Conservation (phyloP, 1,140 invertebrate species). For the Chironomus tepperi region DNA sequence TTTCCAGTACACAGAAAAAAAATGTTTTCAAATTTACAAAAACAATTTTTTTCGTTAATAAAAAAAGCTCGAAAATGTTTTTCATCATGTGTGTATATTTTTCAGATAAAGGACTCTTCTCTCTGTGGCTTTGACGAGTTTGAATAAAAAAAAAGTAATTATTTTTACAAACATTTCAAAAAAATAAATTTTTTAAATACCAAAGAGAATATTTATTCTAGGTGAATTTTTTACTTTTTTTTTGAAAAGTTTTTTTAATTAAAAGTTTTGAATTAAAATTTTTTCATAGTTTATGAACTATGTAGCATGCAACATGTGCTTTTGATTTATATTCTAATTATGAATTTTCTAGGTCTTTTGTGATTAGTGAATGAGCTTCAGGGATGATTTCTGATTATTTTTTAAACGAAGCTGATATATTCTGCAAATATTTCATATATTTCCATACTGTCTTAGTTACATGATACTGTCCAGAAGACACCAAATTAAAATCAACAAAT, state of each 20-base stretch:
- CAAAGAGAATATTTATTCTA: neutral
- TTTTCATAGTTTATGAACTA: neutral
- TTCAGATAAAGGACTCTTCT: neutral
- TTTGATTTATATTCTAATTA: slow-evolving; percentile 15
- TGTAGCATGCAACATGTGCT: neutral
- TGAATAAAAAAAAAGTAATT: neutral
- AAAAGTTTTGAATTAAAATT: neutral
- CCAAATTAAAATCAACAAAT: too few species aligned
- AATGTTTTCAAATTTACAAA: neutral
- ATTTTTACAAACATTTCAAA: neutral
- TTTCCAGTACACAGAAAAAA: neutral
- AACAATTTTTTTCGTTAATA: neutral
- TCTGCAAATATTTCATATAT: too few species aligned
- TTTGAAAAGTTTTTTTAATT: neutral
- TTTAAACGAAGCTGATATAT: too few species aligned
- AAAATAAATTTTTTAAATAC: neutral
- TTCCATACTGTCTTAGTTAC: too few species aligned
- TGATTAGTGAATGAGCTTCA: neutral
- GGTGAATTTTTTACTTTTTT: neutral
- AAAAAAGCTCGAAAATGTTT: neutral
- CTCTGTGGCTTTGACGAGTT: neutral
- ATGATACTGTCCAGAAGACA: too few species aligned
- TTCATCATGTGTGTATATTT: neutral
- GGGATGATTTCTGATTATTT: neutral
- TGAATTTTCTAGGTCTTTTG: neutral